Base-by-base conservation (phyloP, 2,888 invertebrate genomes). In the Theristus sp. region DNA sequence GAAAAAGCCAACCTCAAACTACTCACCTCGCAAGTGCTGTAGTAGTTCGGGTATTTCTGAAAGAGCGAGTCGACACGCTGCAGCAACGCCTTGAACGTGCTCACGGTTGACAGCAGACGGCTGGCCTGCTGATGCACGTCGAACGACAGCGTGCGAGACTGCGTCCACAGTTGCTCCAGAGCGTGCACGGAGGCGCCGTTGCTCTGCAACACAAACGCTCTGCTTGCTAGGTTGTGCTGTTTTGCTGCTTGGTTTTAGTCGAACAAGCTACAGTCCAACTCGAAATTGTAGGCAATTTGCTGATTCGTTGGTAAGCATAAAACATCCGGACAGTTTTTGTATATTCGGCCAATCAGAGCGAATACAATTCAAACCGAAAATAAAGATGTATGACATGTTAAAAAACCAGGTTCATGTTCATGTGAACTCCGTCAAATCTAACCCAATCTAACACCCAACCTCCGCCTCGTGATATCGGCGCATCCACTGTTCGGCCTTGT, bases 401-500 rank as follows among this genome's bases (percentile, higher is more conserved):
- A 13, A 6, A 38, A 13, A 38, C 38, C 6, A 13, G 17, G 10
- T 13, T 38, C 6, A 6, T 6, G 38, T 13, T 17, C 10, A 38
- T 13, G 17, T 38, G 38, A 38, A 38, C 6, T 13, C 38, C 6
- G 38, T 38, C 10, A 38, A 38, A 38, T 38, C 17, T 38, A 38
- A 38, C 38, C 38, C 6, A 38, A 13, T 17, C 38, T 13, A 17
- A 13, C 38, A 38, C 6, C 38, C 17, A 6, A 38, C 38, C 38
- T 13, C 38, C 6, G 38, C 38, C 38, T 6, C 38, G 17, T 38
- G 2, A 27, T 26, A 57, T 26, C 30, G 2, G 2, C 17, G 3
- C 26, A 83, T 80, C 88, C 88, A 88, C 66, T 84, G 85, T 65
- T 81, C 81, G 0, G 86, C 85, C 70, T 84, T 84, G 24, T 80